These are phyloP conservation scores for Sarcophaga rosellei DNA, from an alignment of 2,888 invertebrate genomes.

Conservation along the genomic window DNA sequence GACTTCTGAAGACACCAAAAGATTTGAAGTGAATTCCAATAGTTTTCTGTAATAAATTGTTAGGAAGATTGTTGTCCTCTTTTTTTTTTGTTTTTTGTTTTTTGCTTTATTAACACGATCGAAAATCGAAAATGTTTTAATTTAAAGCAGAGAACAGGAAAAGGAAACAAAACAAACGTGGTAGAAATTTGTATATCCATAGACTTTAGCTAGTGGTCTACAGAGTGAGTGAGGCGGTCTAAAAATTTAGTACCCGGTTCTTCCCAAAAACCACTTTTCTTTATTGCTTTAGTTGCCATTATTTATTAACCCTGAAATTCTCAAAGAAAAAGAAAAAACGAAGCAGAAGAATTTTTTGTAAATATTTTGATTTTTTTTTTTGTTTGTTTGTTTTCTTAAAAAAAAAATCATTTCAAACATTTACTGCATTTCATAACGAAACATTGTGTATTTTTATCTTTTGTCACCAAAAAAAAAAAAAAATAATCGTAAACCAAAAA, in stretches of 20 bases:
- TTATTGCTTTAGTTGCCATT: slow-evolving; percentile 42
- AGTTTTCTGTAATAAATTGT: too few relatives aligned
- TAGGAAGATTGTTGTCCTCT: too few relatives aligned
- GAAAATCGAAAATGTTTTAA: too few relatives aligned
- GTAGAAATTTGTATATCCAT: too few relatives aligned
- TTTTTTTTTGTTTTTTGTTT: too few relatives aligned
- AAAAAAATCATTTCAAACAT: slow-evolving; percentile 47
- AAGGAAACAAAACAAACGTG: too few relatives aligned
- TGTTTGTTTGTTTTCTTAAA: background rate
- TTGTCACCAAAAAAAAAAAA: slow-evolving; percentile 54
- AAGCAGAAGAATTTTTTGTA: slow-evolving; percentile 11
- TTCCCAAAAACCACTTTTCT: background rate
- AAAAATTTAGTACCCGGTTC: slow-evolving; percentile 26
- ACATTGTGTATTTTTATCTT: slow-evolving; percentile 67
- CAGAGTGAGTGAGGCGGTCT: slow-evolving; percentile 7
- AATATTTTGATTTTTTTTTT: slow-evolving; percentile 23
- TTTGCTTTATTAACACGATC: too few relatives aligned
- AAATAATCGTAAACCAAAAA: slow-evolving; percentile 60
- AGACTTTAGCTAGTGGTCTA: background rate
- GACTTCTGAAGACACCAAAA: too few relatives aligned
- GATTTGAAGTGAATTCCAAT: too few relatives aligned
- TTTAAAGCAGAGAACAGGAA: too few relatives aligned
- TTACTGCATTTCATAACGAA: slow-evolving; percentile 61
- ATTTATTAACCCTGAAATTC: background rate
- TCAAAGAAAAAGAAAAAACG: background rate